These are phyloP conservation scores for Rhinolophus sinicus DNA, from an alignment of 2,113 vertebrate species.

Conservation along the genomic window DNA sequence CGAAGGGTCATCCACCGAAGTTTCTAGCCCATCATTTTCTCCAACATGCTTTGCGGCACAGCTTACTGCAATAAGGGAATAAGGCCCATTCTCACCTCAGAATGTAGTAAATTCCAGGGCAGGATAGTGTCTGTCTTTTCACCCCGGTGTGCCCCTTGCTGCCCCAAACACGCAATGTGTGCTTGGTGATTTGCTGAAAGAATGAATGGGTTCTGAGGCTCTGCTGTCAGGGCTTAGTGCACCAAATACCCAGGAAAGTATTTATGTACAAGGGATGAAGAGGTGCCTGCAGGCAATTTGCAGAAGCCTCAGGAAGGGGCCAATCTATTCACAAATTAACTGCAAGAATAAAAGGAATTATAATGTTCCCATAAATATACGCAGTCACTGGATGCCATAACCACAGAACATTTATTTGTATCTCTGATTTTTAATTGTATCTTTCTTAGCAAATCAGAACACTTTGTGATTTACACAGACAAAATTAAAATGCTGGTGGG, in stretches of 20 bases:
- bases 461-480: background rate
- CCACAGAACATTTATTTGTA: background rate
- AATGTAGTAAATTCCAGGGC: background rate
- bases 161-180: background rate
- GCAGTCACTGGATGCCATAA: background rate
- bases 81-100: background rate
- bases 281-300: background rate
- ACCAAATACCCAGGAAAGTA: background rate
- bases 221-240: background rate
- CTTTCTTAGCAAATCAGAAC: background rate
- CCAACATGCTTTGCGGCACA: background rate
- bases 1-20: fast-evolving
- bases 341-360: background rate
- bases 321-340: background rate
- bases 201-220: background rate
- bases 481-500: background rate
- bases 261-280: background rate
- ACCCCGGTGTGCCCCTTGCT: fast-evolving
- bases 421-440: background rate
- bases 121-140: background rate
- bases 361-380: background rate
- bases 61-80: background rate
- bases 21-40: background rate
- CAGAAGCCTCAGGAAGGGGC: background rate
- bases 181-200: background rate